Base-by-base conservation (phyloP, 23 tunicate genomes). In the Trididemnum nubilum region DNA sequence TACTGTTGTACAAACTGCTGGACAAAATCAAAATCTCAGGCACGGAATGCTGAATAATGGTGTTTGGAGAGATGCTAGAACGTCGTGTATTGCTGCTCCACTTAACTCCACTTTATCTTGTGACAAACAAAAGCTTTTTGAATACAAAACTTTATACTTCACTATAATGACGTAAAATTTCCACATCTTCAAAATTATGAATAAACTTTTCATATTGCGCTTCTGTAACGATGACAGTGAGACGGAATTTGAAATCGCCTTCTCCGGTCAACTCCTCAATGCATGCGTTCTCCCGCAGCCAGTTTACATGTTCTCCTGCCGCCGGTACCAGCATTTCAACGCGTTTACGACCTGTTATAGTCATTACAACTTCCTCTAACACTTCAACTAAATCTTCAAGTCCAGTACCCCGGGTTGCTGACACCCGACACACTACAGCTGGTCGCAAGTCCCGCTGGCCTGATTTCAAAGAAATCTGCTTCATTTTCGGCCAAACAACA, bases 261-360 rank as follows among this genome's bases (percentile, higher is more conserved):
- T 65, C 85, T 1, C 77, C 76, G 18, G 30, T 4, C 21, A 85
- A 36, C 21, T 76, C 51, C 26, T 81, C 72, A 25, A 91, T 87
- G 28, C 77, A 49, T 0, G 85, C 75, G 52, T 85, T 29, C 7
- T 67, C 64, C 26, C 65, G 36, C 31, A 92, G 65, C 97, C 97
- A 92, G 0, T 82, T 26, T 19, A 78, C 26, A 72, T 92, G 91
- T 23, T 32, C 70, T 12, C 97, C 97, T 21, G 26, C 40, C 19
- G 88, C 82, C 1, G 97, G 97, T 2, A 92, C 81, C 15, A 35
- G 44, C 28, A 92, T 25, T 77, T 39, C 37, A 34, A 77, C 64
- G 18, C 39, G 34, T 3, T 33, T 40, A 0, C 91, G 70, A 23
- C 40, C 33, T 9, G 97, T 92, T n/a, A 86, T 78, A 61, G 33